phyloP scores from a whole-genome alignment of 2,797 vertebrate species.

The Psittacula echo region DNA sequence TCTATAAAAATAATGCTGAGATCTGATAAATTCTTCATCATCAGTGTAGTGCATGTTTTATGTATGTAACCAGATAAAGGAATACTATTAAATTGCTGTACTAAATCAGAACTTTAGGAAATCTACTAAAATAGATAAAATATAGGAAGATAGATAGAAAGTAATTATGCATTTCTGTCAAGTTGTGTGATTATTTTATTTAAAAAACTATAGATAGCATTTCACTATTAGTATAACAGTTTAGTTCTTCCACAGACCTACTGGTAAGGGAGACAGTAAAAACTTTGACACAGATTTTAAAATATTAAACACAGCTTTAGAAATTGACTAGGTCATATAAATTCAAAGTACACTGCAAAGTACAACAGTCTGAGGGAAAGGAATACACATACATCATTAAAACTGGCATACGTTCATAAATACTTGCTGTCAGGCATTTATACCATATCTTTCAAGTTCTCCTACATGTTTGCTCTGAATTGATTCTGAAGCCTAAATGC shows the following conservation, averaged over 20 bases:
- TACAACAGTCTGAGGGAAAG: background rate
- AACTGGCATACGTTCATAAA: background rate
- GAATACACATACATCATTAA: background rate
- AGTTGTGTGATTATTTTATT: background rate
- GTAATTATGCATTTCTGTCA: background rate
- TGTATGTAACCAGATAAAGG: background rate
- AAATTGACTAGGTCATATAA: background rate
- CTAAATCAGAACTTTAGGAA: background rate
- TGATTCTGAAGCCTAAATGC: conserved; percentile 10
- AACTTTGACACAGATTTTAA: background rate
- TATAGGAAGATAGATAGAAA: background rate
- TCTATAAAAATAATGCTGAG: background rate
- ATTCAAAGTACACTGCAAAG: background rate
- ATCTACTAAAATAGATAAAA: background rate
- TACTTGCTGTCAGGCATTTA: background rate
- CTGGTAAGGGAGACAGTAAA: background rate
- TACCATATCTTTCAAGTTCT: background rate
- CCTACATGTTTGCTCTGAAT: background rate
- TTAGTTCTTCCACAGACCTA: background rate
- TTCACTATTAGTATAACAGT: background rate
- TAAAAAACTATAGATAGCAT: background rate
- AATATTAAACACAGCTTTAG: background rate
- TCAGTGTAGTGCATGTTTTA: background rate
- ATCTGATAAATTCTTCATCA: background rate
- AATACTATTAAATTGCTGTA: background rate